Base-by-base conservation (phyloP, 2,797 vertebrate genomes). In the Peromyscus attwateri region DNA sequence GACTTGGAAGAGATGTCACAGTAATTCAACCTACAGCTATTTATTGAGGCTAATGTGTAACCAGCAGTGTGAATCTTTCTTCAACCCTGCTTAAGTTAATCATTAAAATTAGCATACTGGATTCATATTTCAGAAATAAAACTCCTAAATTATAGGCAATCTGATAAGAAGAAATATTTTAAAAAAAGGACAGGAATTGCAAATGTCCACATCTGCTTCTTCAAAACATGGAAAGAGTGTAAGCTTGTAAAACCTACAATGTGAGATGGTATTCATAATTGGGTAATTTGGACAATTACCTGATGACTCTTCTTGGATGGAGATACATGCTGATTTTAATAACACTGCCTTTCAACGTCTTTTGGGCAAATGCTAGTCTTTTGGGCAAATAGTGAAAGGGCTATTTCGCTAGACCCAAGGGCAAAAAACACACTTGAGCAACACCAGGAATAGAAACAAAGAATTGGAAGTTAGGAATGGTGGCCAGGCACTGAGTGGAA, bases 51-150 rank as follows among this genome's bases (percentile, higher is more conserved):
- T 66, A 14, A 73, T 31, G 4, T 62, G 57, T 34, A 25, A n/a
- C 29, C 27, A 60, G 34, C 87, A 60, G 2, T 77, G 23, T 85
- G 19, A 31, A 43, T 57, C 52, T 64, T 77, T 14, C 40, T n/a
- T 29, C n/a, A 82, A 40, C n/a, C 13, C 25, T 27, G 57, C 13
- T 82, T n/a, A 16, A 62, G 55, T 37, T 60, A 27, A 55, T 46
- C 64, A 21, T 89, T 79, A 94, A 94, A 91, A 87, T 91, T 62
- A 85, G 10, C 64, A 94, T 60, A 66, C 1, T 55, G n/a, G n/a
- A 49, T 95, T 87, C 40, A 29, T 84, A 75, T 49, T 95, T 97
- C 60, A 96, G 43, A 95, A 97, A 82, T 82, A 82, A 96, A 95
- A 91, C 34, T 80, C 94, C n/a, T 14, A 71, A 83, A 71, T 23